These are phyloP conservation scores for Vanessa atalanta DNA, from an alignment of 1,140 invertebrate species.

Conservation along the genomic window DNA sequence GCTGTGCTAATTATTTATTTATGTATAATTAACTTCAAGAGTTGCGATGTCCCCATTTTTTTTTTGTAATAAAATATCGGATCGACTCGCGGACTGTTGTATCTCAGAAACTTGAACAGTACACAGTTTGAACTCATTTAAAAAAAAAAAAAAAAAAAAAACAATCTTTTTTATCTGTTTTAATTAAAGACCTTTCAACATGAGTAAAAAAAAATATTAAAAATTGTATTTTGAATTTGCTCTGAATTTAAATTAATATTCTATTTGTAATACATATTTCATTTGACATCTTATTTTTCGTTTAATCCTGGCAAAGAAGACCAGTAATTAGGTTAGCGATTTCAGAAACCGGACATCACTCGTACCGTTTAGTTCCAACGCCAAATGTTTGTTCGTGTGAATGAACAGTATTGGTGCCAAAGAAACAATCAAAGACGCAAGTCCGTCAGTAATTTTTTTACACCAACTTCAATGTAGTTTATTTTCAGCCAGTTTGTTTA, in stretches of 20 bases:
- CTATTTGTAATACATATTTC: neutral
- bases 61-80: too few relatives aligned
- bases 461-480: slow-evolving; percentile 21
- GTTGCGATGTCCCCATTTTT: too few relatives aligned
- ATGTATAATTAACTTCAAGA: too few relatives aligned
- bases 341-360: slow-evolving; percentile 29
- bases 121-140: neutral
- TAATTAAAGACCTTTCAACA: too few relatives aligned
- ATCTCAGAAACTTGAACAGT: too few relatives aligned
- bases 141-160: too few relatives aligned
- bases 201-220: too few relatives aligned
- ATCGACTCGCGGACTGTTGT: too few relatives aligned
- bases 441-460: slow-evolving; percentile 23
- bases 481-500: slow-evolving; percentile 20
- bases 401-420: slow-evolving; percentile 41
- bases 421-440: slow-evolving; percentile 30
- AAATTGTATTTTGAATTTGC: too few relatives aligned
- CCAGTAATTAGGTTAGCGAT: slow-evolving; percentile 35
- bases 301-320: slow-evolving; percentile 2
- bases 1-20: too few relatives aligned
- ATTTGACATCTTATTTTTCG: neutral
- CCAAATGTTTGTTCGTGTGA: slow-evolving; percentile 29
- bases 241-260: too few relatives aligned
- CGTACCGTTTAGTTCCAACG: slow-evolving; percentile 20
- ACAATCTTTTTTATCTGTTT: too few relatives aligned